Percentiles rank a stretch among this genome's conserved stretches.
Conservation (phyloP, 2,888 invertebrate species). For the Nemotelus pantherinus region DNA sequence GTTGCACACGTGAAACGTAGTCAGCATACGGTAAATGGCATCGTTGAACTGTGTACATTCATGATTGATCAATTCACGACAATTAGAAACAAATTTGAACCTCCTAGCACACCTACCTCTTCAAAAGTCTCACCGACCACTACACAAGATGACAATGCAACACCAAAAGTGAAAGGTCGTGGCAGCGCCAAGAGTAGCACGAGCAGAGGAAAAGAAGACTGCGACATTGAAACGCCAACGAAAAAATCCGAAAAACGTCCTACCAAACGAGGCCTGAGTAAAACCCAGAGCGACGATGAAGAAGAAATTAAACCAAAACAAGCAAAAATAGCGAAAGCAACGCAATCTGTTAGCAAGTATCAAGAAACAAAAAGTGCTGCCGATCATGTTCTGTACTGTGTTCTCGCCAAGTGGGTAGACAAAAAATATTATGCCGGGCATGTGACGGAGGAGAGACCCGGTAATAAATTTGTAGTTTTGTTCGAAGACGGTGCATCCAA, state of each 20-base stretch:
- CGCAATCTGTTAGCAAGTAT: not conserved
- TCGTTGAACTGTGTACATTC: slow-evolving; percentile 53
- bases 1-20: slow-evolving; percentile 39
- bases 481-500: slow-evolving; percentile 73
- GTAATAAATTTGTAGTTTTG: slow-evolving; percentile 70
- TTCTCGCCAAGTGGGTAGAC: slow-evolving; percentile 76
- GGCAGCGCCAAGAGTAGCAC: slow-evolving; percentile 28
- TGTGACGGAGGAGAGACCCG: slow-evolving; percentile 69
- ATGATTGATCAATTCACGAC: slow-evolving; percentile 54
- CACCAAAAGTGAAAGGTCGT: slow-evolving; percentile 24
- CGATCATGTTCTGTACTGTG: slow-evolving; percentile 58
- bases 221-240: slow-evolving; percentile 17
- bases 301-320: slow-evolving; percentile 50
- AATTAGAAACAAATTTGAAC: slow-evolving; percentile 50
- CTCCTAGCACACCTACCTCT: slow-evolving; percentile 27
- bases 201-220: slow-evolving; percentile 25
- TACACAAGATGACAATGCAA: slow-evolving; percentile 6
- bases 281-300: slow-evolving; percentile 49
- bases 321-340: slow-evolving; percentile 47
- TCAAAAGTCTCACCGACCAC: slow-evolving; percentile 15
- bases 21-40: slow-evolving; percentile 51
- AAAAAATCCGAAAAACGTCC: slow-evolving; percentile 46
- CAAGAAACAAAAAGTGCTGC: slow-evolving; percentile 20
- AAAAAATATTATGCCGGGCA: slow-evolving; percentile 74
- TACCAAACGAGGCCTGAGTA: slow-evolving; percentile 48